Evolutionary conservation across 2,888 invertebrate genomes (phyloP), one percentile per base, ranked within the genome.

Genomic region (Aphidius colemani): DNA sequence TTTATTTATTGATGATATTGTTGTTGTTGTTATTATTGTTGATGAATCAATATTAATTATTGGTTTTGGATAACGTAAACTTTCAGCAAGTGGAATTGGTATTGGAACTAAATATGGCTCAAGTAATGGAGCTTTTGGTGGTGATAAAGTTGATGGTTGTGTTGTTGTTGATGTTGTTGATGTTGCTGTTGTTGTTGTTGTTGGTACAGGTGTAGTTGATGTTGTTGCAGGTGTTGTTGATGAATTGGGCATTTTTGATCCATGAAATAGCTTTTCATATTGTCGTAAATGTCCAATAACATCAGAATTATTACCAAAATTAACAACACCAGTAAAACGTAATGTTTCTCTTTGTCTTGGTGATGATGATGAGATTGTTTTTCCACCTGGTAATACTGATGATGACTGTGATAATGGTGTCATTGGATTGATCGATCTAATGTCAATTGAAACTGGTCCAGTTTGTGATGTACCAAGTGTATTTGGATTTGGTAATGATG

Each of bases 241-340:
- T 8, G 62, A 40, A 40, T 55, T 10, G 30, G 65, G 61, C 10
- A 66, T 65, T 8, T 59, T 44, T 11, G 63, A 56, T 0, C 76
- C 74, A 53, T 82, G 82, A 41, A 82, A 82, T 0, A 81, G 57
- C 30, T 65, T 70, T 46, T 82, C 80, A 64, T 82, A 82, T 10
- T 72, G 75, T 7, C 74, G 74, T n/a, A 82, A 68, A 9, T 81
- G 81, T n/a, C 70, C 74, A 3, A 77, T 11, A 7, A 82, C 49
- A 50, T 76, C 67, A 0, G 77, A 69, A 57, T 74, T 74, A 61
- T 82, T 81, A 7, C 82, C 81, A 13, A 82, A 79, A 61, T 82
- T 82, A 0, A 82, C 66, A 7, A 82, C 75, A 0, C 82, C 82
- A 0, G 82, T 82, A 45, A 82, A 72, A 45, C 75, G 71, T 5